Percentiles rank a stretch among this genome's conserved stretches.
Evolutionary conservation across 2,888 invertebrate species (phyloP).

Genomic region (Drosophila melanosoma): DNA sequence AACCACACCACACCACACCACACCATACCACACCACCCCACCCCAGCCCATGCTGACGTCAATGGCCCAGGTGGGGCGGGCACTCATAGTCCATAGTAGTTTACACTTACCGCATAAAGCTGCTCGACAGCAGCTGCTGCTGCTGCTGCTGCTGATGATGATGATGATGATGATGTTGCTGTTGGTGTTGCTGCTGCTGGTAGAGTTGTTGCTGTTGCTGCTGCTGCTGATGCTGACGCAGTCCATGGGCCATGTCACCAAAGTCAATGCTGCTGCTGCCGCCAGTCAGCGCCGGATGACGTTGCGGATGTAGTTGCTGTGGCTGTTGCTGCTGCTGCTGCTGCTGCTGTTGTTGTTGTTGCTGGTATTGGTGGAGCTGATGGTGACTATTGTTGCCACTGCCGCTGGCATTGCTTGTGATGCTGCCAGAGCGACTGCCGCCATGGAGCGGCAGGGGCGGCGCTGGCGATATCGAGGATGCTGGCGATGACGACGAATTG

Average conservation of each 20-base stretch:
- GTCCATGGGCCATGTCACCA: conserved; percentile 75
- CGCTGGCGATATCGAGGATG: conserved; percentile 52
- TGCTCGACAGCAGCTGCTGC: conserved; percentile 69
- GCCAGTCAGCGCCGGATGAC: conserved; percentile 63
- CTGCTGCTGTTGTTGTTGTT: conserved; percentile 46
- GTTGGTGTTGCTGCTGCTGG: conserved; percentile 54
- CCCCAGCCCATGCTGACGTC: conserved; percentile 50
- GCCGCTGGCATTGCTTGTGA: conserved; percentile 77
- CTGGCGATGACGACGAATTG: conserved; percentile 56
- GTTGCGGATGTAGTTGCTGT: conserved; percentile 43
- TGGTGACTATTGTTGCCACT: conserved; percentile 50
- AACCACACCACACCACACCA: not conserved
- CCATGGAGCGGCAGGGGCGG: conserved; percentile 57
- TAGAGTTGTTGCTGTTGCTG: conserved; percentile 52
- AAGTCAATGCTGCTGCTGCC: conserved; percentile 73
- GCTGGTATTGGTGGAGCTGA: conserved; percentile 50
- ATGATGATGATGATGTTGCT: conserved; percentile 49
- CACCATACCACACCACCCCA: not conserved
- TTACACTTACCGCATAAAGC: conserved; percentile 79
- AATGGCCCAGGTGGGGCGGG: conserved; percentile 46
- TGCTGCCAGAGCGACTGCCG: conserved; percentile 82
- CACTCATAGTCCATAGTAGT: conserved; percentile 9
- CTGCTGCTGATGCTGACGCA: conserved; percentile 64
- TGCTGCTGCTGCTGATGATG: conserved; percentile 57
- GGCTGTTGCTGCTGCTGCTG: conserved; percentile 59